phyloP scores from a whole-genome alignment of 1,140 invertebrate genomes.

The Odontomachus brunneus region DNA sequence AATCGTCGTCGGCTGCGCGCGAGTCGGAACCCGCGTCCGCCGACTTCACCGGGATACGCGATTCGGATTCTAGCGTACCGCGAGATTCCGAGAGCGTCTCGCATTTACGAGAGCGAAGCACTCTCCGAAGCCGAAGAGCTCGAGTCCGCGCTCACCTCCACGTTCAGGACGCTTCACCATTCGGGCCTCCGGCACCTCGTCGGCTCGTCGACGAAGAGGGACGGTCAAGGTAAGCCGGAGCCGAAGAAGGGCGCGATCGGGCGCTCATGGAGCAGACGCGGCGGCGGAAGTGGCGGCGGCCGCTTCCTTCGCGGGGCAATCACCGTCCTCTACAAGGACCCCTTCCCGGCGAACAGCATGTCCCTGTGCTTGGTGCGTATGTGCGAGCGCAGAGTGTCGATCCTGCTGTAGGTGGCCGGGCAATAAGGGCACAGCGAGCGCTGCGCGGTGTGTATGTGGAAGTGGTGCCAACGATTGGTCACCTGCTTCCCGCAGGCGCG shows the following conservation, averaged over 20 bases:
- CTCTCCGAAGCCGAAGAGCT: not conserved
- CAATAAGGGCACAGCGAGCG: conserved; percentile 93
- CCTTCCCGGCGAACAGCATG: conserved; percentile 83
- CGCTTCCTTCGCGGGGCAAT: conserved; percentile 78
- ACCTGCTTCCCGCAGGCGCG: conserved; percentile 93
- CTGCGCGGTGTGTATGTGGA: conserved; percentile 92
- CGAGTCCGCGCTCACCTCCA: conserved; percentile 13
- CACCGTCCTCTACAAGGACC: conserved; percentile 80
- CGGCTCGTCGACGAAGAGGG: not conserved
- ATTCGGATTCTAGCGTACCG: not conserved
- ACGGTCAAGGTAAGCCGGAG: conserved; percentile 69
- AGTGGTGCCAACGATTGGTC: conserved; percentile 94
- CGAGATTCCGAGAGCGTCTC: conserved; percentile 6
- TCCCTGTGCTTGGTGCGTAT: conserved; percentile 91
- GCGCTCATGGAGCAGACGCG: conserved; percentile 66
- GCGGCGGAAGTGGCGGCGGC: conserved; percentile 70
- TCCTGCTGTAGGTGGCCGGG: conserved; percentile 93
- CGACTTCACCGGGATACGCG: no score
- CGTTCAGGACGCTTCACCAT: not conserved
- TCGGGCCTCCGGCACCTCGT: conserved; percentile 17
- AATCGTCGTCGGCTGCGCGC: conserved; percentile 5
- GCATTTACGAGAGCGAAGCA: no score
- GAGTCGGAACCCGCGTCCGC: no score
- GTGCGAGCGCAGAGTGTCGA: conserved; percentile 92
- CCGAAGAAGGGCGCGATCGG: conserved; percentile 71